phyloP scores from a whole-genome alignment of 1,140 invertebrate species.

The Arion vulgaris region DNA sequence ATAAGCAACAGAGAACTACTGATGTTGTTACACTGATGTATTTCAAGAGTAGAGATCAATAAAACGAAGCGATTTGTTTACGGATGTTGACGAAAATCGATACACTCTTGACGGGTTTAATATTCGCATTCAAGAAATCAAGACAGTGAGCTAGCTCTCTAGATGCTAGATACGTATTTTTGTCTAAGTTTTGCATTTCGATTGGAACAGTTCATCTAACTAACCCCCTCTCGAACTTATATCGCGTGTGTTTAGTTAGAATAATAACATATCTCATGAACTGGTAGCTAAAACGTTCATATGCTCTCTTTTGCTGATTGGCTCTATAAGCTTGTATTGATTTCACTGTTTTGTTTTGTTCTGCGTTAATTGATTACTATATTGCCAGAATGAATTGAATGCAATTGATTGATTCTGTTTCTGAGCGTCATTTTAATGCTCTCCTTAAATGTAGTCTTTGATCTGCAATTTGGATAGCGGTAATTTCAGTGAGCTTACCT shows the following conservation, averaged over 20 bases:
- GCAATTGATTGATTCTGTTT: neutral
- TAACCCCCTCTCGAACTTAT: no score
- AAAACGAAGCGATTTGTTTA: slow-evolving; percentile 14
- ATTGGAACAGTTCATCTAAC: no score
- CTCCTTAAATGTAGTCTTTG: neutral
- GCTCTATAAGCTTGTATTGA: neutral
- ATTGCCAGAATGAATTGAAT: neutral
- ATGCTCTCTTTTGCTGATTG: neutral
- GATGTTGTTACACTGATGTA: neutral
- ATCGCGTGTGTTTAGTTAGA: no score
- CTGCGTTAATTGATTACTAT: neutral
- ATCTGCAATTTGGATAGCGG: neutral
- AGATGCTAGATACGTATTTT: no score
- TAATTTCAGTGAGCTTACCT: neutral
- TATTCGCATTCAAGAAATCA: slow-evolving; percentile 9
- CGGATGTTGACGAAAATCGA: slow-evolving; percentile 13
- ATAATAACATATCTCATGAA: neutral
- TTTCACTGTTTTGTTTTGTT: neutral
- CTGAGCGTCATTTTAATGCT: neutral
- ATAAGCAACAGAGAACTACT: neutral
- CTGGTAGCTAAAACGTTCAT: neutral
- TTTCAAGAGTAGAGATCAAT: slow-evolving; percentile 3
- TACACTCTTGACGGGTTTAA: slow-evolving; percentile 8
- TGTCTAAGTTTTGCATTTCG: no score
- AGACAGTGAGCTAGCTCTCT: slow-evolving; percentile 4